A percentile compares a stretch with the other conserved stretches of the same genome.
phyloP scores from a whole-genome alignment of 2,888 invertebrate species.

The Archips crataeganus region DNA sequence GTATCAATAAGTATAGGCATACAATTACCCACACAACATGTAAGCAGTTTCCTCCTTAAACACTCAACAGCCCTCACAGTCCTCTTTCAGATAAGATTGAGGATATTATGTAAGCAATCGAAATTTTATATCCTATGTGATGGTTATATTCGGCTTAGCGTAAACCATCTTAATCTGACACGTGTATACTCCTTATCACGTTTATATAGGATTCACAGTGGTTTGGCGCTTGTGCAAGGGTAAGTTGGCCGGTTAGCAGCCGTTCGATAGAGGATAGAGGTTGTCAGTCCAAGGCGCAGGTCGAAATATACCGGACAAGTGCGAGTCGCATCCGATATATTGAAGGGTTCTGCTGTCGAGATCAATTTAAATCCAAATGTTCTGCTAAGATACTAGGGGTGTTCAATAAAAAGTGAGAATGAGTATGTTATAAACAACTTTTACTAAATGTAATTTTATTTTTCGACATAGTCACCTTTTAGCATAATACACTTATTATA shows the following conservation, averaged over 20 bases:
- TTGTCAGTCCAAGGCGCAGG: conserved; percentile 35
- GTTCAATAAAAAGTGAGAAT: too few species aligned
- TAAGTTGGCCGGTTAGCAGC: conserved; percentile 20
- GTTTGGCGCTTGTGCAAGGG: conserved; percentile 2
- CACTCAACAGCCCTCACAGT: conserved; percentile 24
- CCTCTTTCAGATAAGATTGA: conserved; percentile 33
- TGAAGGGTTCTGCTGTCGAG: background rate
- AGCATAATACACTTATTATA: too few species aligned
- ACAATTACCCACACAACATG: conserved; percentile 9
- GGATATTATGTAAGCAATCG: conserved; percentile 40
- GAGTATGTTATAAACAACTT: too few species aligned
- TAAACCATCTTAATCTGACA: conserved; percentile 15
- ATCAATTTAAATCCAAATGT: too few species aligned
- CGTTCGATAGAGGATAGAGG: conserved; percentile 32
- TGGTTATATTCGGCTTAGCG: conserved; percentile 37
- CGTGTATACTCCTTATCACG: conserved; percentile 18
- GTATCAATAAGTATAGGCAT: background rate
- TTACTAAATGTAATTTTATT: too few species aligned
- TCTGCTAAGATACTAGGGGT: too few species aligned
- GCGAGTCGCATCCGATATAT: background rate
- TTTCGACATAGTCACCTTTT: too few species aligned
- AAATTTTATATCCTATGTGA: conserved; percentile 37
- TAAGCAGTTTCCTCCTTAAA: conserved; percentile 27
- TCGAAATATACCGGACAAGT: conserved; percentile 28
- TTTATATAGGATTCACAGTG: conserved; percentile 26